Conservation (phyloP, 1,140 invertebrate species). For the Saxidomus purpurata region DNA sequence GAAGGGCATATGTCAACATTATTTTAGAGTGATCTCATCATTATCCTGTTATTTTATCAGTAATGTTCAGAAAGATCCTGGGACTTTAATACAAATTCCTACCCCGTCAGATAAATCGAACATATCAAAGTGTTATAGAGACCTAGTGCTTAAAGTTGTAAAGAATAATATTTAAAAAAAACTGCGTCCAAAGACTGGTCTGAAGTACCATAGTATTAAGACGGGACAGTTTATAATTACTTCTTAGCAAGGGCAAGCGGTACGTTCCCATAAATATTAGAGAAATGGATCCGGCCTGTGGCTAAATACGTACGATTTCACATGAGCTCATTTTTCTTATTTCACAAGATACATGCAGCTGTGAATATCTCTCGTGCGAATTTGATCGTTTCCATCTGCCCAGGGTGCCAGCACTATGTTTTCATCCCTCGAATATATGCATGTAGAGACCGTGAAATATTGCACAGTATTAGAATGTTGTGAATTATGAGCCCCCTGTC, state of each 20-base stretch:
- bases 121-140: too few relatives aligned
- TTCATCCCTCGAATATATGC: conserved; percentile 9
- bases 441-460: conserved; percentile 15
- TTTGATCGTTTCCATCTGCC: conserved; percentile 36
- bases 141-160: too few relatives aligned
- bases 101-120: too few relatives aligned
- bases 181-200: too few relatives aligned
- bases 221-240: neutral
- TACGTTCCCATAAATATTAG: conserved; percentile 45
- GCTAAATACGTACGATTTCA: conserved; percentile 31
- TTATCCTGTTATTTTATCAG: too few relatives aligned
- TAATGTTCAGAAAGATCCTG: too few relatives aligned
- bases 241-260: neutral
- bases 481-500: conserved; percentile 44
- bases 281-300: conserved; percentile 27
- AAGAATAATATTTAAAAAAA: too few relatives aligned
- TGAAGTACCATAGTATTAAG: too few relatives aligned
- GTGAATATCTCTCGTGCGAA: conserved; percentile 23
- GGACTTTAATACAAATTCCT: too few relatives aligned
- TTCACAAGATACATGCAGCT: conserved; percentile 42
- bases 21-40: too few relatives aligned
- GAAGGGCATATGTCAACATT: too few relatives aligned
- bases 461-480: conserved; percentile 48
- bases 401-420: conserved; percentile 38
- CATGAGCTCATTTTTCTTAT: conserved; percentile 37